Percentiles rank a stretch among this genome's conserved stretches.
phyloP scores from a whole-genome alignment of 2,113 vertebrate species.

The Rhabdomys dilectus region DNA sequence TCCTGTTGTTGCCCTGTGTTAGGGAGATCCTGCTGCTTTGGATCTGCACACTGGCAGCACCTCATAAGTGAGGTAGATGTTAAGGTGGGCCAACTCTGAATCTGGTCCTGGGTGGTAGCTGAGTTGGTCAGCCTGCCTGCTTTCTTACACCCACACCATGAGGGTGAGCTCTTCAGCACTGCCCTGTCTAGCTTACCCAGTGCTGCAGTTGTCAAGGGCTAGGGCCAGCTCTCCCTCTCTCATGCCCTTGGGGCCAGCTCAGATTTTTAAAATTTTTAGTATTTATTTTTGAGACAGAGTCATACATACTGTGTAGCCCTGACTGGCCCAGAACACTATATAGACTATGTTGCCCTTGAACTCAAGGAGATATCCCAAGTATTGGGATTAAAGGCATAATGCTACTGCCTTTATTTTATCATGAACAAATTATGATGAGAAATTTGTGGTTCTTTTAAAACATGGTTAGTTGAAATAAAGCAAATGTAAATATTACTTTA shows the following conservation, averaged over 20 bases:
- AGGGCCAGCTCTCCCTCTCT: not conserved
- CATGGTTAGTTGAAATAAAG: constrained; percentile 37
- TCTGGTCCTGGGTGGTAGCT: not conserved
- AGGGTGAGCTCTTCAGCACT: not conserved
- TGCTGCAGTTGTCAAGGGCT: not conserved
- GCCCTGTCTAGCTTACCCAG: not conserved
- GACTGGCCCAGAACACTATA: not conserved
- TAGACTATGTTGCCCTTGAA: not conserved
- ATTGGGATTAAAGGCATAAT: not conserved
- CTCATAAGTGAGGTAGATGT: not conserved
- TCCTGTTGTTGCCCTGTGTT: not conserved
- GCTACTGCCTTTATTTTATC: not conserved
- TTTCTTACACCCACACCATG: not conserved
- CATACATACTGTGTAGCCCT: not conserved
- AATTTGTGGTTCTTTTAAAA: constrained; percentile 46
- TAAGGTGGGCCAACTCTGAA: not conserved
- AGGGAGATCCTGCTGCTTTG: not conserved
- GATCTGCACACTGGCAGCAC: not conserved
- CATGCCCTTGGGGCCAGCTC: not conserved
- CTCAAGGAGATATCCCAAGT: not conserved
- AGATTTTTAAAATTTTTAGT: not conserved
- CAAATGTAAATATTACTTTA: not conserved
- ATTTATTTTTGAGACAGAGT: not conserved
- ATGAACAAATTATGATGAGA: not conserved
- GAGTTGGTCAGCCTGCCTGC: not conserved